Base-by-base conservation (phyloP, 2,797 vertebrate species). In the Cheirogaleus major region DNA sequence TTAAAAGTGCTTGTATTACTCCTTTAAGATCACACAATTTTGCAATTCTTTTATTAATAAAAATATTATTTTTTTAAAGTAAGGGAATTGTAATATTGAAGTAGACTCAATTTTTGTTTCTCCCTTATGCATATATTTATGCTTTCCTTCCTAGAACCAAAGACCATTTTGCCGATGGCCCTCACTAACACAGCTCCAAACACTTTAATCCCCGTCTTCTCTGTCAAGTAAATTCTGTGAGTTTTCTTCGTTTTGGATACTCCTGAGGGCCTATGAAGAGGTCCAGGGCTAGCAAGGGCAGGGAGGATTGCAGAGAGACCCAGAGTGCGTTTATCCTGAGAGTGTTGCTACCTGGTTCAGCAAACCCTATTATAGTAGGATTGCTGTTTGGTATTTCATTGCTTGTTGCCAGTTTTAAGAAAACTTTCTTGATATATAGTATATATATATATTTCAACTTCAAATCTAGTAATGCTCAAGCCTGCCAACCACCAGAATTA, bases 361-460 rank as follows among this genome's bases (percentile, higher is more conserved):
- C 23, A 81, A 67, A 2, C 18, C 5, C 22, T 20, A 0, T 20
- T 32, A 12, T 59, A 27, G 25, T 25, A 32, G 12, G 18, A 12
- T 14, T 22, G 12, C 30, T 79, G 30, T 11, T 25, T 0, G 65
- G 4, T 15, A 17, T 41, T 67, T 52, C 15, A 69, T 45, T 32
- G 14, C 20, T 43, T 89, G 43, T 25, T n/a, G 52, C 84, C n/a
- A 91, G 35, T 48, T 91, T 88, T 89, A 67, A 52, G 13, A n/a
- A 89, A 93, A 73, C 0, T 0, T 22, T 83, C 32, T 89, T 76
- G 41, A 86, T 13, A 93, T 76, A 93, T 25, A 41, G 17, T 61
- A 61, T 52, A 78, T 79, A 78, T 79, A 67, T 25, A 52, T 48
- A 55, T 13, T 38, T 79, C 69, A 82, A 65, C 20, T 4, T 65